Conservation (phyloP, 2,797 vertebrate species). For the Ambastaia sidthimunki region DNA sequence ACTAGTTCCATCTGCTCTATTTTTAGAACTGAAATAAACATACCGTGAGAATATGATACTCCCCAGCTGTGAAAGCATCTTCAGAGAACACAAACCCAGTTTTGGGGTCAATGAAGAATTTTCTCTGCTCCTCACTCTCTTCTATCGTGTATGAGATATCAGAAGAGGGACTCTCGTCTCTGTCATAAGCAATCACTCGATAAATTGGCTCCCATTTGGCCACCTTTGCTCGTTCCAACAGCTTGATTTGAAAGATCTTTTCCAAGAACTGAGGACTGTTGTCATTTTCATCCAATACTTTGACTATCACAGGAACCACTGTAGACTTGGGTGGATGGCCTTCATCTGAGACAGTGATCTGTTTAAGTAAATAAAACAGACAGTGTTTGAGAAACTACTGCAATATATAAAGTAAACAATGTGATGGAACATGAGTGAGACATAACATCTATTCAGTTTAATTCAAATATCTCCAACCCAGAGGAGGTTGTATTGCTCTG, state of each 20-base stretch:
- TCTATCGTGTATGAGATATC: constrained; percentile 87
- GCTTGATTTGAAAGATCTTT: constrained; percentile 84
- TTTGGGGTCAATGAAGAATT: constrained; percentile 86
- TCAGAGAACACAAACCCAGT: constrained; percentile 85
- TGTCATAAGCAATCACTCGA: constrained; percentile 82
- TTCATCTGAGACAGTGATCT: constrained; percentile 84
- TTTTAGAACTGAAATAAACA: constrained; percentile 57
- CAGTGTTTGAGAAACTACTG: constrained; percentile 6
- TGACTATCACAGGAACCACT: constrained; percentile 79
- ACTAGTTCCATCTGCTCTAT: background rate
- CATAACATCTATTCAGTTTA: background rate
- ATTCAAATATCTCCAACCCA: too few species aligned
- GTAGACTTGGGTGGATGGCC: constrained; percentile 78
- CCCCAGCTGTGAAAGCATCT: constrained; percentile 80
- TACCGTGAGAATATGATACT: constrained; percentile 87
- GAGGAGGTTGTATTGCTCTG: too few species aligned
- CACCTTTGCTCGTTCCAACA: constrained; percentile 76
- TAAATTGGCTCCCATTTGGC: constrained; percentile 78
- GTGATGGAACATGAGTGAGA: background rate
- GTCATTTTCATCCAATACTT: constrained; percentile 87
- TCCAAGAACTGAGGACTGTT: constrained; percentile 86
- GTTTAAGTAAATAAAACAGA: constrained; percentile 30
- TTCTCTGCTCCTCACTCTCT: constrained; percentile 82
- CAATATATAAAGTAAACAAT: background rate
- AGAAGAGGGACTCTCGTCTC: constrained; percentile 82